phyloP scores from a whole-genome alignment of 2,113 vertebrate genomes.

The Eolophus roseicapilla region DNA sequence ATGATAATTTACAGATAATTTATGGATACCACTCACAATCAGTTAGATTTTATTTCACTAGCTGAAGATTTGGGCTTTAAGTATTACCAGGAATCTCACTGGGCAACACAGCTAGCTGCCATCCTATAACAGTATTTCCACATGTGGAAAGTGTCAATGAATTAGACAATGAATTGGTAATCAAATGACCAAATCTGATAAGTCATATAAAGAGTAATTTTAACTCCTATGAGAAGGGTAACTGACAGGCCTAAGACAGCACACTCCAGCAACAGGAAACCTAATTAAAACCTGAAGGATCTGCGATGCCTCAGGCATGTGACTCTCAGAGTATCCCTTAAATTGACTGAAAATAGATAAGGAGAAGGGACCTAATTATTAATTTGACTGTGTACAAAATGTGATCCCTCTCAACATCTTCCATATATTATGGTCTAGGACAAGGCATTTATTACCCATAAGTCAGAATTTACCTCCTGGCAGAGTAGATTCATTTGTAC shows the following conservation, averaged over 20 bases:
- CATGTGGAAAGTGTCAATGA: background rate
- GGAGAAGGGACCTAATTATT: conserved; percentile 32
- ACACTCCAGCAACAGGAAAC: background rate
- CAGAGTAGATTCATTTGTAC: background rate
- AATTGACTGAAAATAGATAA: conserved; percentile 21
- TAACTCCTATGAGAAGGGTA: conserved; percentile 6
- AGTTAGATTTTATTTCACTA: background rate
- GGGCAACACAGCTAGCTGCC: background rate
- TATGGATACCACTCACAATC: background rate
- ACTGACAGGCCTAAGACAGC: conserved; percentile 31
- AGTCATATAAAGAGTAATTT: conserved; percentile 6
- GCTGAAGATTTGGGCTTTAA: background rate
- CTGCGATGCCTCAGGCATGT: conserved; percentile 8
- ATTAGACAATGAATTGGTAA: conserved; percentile 21
- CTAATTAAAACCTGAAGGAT: conserved; percentile 51
- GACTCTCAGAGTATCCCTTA: background rate
- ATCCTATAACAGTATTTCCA: background rate
- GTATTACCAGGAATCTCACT: background rate
- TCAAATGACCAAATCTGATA: conserved; percentile 29
- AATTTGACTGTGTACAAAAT: conserved; percentile 11
- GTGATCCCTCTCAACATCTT: background rate
- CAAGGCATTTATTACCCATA: background rate
- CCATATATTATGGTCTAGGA: background rate
- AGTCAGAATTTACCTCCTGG: background rate
- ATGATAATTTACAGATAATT: background rate